A percentile compares a stretch with the other conserved stretches of the same genome.
Conservation (phyloP, 2,888 invertebrate species). For the Cetonia aurata region DNA sequence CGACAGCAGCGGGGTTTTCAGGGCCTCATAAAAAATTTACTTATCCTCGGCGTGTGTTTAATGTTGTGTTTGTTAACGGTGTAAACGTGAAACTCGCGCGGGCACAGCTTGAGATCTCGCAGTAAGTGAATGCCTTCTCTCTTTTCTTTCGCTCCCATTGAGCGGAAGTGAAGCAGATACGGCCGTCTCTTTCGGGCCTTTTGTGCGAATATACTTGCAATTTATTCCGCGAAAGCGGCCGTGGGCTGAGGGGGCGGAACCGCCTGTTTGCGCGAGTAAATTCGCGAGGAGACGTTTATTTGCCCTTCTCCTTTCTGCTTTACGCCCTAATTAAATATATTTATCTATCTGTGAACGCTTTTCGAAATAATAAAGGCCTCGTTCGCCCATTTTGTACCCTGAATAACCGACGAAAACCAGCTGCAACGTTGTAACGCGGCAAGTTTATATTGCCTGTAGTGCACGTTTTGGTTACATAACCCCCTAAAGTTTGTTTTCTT, state of each 20-base stretch:
- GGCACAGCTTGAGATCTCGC: slow-evolving; percentile 26
- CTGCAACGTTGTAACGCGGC: background rate
- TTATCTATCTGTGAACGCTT: slow-evolving; percentile 24
- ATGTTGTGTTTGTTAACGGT: slow-evolving; percentile 49
- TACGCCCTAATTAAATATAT: slow-evolving; percentile 39
- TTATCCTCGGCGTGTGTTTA: slow-evolving; percentile 51
- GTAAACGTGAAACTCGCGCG: slow-evolving; percentile 16
- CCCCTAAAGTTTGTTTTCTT: background rate
- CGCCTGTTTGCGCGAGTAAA: slow-evolving; percentile 19
- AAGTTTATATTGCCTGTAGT: background rate
- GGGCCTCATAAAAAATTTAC: slow-evolving; percentile 50
- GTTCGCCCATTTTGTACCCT: background rate
- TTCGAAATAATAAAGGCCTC: slow-evolving; percentile 18
- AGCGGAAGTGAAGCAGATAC: slow-evolving; percentile 6
- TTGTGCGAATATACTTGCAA: slow-evolving; percentile 24
- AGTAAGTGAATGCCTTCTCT: slow-evolving; percentile 27
- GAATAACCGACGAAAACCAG: background rate
- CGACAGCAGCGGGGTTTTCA: slow-evolving; percentile 38
- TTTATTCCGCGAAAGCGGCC: slow-evolving; percentile 13
- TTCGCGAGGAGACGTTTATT: slow-evolving; percentile 32
- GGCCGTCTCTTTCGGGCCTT: slow-evolving; percentile 1
- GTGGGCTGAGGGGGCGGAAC: background rate
- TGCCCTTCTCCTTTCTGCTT: slow-evolving; percentile 24
- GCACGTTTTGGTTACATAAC: background rate
- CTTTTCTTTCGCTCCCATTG: slow-evolving; percentile 2